Evolutionary conservation across 1,140 invertebrate genomes (phyloP), one percentile per base, ranked within the genome.

Genomic region (Neelides sp.): DNA sequence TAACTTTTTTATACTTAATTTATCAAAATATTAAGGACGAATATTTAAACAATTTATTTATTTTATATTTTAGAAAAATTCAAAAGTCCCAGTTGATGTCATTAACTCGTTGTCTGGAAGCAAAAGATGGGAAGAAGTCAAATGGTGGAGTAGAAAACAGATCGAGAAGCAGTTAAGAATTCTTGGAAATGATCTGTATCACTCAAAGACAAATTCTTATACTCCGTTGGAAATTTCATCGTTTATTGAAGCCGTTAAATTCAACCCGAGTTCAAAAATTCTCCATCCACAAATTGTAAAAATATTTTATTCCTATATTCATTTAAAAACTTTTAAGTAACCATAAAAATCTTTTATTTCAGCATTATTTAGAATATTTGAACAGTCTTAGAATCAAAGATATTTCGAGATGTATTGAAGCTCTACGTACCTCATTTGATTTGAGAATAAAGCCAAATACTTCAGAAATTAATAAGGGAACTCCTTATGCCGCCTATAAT

Each of bases 341-440:
- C 7, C 19, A 32, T 28, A 12, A 10, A 32, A 13, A 5, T 35
- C 5, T 30, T 32, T 46, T 46, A 3, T 77, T 78, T 57, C 68
- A 89, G 78, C 85, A 93, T 73, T 93, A 85, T 64, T 69, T 95
- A 24, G 87, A 83, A 62, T 95, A 89, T 64, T 69, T 94, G 58
- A 94, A 93, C 67, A 88, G 81, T 62, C 66, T 93, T 34, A 70
- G 89, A 24, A 77, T 88, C 3, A 83, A 83, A 62, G 90, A 94
- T 66, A 87, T 85, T 65, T 86, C 58, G 83, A 82, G 56, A 69
- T 93, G 0, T 83, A 86, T 68, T 81, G 88, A 60, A 86, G 83
- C 63, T 86, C 90, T 64, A 85, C 75, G 83, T 50, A 76, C 76
- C 41, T 72, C 75, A 3, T 68, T 69, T 46, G 53, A 70, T 13